Conservation (phyloP, 2,113 vertebrate genomes). For the Emydocephalus ijimae region DNA sequence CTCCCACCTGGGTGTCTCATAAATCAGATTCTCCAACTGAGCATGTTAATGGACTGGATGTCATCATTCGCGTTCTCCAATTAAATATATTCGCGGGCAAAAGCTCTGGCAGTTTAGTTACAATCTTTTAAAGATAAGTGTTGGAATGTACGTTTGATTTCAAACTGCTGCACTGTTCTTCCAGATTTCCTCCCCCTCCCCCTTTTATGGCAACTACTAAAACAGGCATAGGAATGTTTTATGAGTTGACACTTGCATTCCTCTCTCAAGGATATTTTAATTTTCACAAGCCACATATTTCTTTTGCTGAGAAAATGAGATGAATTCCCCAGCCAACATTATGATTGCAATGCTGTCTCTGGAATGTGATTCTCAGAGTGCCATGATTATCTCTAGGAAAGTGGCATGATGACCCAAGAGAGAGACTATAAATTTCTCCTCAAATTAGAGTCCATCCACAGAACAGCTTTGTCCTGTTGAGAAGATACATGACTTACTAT, state of each 20-base stretch:
- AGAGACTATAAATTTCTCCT: background rate
- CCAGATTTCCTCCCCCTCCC: too few species aligned
- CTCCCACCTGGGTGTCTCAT: too few species aligned
- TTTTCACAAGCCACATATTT: background rate
- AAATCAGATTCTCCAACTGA: too few species aligned
- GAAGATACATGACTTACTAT: background rate
- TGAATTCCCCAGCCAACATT: background rate
- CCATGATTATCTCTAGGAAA: background rate
- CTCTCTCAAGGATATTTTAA: background rate
- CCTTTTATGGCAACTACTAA: too few species aligned
- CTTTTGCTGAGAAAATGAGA: background rate
- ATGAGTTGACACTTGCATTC: background rate
- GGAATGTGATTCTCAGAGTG: background rate
- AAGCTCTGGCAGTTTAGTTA: too few species aligned
- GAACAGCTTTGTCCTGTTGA: background rate
- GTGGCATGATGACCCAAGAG: background rate
- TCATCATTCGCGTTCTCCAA: too few species aligned
- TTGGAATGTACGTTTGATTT: too few species aligned
- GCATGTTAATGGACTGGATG: too few species aligned
- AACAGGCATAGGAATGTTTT: too few species aligned
- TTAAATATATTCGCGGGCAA: too few species aligned
- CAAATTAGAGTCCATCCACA: background rate
- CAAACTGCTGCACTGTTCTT: too few species aligned
- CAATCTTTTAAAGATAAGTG: too few species aligned
- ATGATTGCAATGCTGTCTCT: background rate